Base-by-base conservation (phyloP, 1,140 invertebrate species). In the Drosophila teissieri region DNA sequence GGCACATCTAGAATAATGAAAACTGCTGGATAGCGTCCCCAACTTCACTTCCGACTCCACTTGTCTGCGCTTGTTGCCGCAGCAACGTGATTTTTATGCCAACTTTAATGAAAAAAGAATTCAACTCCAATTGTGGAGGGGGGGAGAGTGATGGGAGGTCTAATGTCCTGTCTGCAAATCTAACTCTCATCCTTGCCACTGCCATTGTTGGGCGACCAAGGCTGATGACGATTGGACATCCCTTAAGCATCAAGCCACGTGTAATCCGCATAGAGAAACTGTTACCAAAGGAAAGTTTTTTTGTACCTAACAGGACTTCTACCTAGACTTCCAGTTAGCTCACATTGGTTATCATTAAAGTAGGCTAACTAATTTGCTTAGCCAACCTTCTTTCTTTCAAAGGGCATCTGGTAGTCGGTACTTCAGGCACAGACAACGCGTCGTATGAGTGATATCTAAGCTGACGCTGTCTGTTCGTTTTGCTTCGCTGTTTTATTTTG, bases 81-180 rank as follows among this genome's bases (percentile, higher is more conserved):
- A 78, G 73, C 76, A 84, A 84, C 80, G 77, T 84, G 80, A 85
- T 84, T 84, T 84, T 76, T 67, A 67, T 83, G 80, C 72, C 60
- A 68, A 83, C 72, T 62, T 83, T 84, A 84, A 84, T 84, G 80
- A 60, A 84, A 84, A 84, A 69, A 44, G 60, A 60, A 62, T 60
- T 62, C 60, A 60, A 42, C 58, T 36, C 10, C 11, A 44, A 19
- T 17, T n/a, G n/a, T n/a, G n/a, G n/a, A n/a, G n/a, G n/a, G n/a
- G 42, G 42, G 42, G 15, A 10, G 19, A 40, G 10, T 3, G 4
- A 15, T 12, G 24, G 19, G 11, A 14, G 17, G 1, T 19, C 31
- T 22, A 48, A 4, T 36, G 31, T 12, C 37, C 17, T 24, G 27
- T 24, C 45, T 52, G 27, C 40, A 42, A 15, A 45, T 37, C 57